Conservation (phyloP, 1,140 invertebrate species). For the Drosophila busckii region DNA sequence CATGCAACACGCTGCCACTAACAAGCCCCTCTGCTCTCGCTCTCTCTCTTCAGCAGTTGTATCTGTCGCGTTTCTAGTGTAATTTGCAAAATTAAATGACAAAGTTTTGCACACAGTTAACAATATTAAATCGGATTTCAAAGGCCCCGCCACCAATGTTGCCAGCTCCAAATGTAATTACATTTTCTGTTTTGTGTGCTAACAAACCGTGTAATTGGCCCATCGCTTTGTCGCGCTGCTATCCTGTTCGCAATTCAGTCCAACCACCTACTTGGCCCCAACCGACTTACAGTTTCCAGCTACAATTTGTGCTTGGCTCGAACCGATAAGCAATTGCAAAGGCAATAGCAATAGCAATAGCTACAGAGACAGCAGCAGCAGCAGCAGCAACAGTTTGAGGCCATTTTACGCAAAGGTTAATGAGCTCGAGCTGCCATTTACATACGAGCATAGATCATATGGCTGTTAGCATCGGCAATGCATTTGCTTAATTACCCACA, state of each 20-base stretch:
- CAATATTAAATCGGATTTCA: constrained; percentile 77
- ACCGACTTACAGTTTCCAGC: background rate
- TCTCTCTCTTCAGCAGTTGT: background rate
- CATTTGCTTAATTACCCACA: too few relatives aligned
- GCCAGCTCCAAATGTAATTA: constrained; percentile 65
- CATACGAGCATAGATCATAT: constrained; percentile 29
- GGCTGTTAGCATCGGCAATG: too few relatives aligned
- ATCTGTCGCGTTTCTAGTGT: constrained; percentile 23
- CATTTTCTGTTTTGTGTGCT: constrained; percentile 76
- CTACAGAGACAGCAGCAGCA: constrained; percentile 20
- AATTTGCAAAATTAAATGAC: constrained; percentile 67
- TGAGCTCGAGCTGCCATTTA: constrained; percentile 11
- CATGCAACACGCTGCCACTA: background rate
- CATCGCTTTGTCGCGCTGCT: constrained; percentile 44
- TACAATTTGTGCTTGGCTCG: constrained; percentile 1
- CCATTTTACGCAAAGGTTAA: constrained; percentile 16
- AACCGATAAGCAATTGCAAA: constrained; percentile 13
- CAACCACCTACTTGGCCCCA: background rate
- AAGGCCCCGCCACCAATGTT: constrained; percentile 28
- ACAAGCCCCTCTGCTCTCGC: background rate
- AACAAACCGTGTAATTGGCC: constrained; percentile 76
- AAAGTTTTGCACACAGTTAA: constrained; percentile 75
- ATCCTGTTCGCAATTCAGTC: background rate
- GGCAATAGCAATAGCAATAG: constrained; percentile 45
- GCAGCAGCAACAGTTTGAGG: constrained; percentile 56